A percentile compares a stretch with the other conserved stretches of the same genome.
Evolutionary conservation across 2,113 vertebrate genomes (phyloP).

Genomic region (Podilymbus podiceps): DNA sequence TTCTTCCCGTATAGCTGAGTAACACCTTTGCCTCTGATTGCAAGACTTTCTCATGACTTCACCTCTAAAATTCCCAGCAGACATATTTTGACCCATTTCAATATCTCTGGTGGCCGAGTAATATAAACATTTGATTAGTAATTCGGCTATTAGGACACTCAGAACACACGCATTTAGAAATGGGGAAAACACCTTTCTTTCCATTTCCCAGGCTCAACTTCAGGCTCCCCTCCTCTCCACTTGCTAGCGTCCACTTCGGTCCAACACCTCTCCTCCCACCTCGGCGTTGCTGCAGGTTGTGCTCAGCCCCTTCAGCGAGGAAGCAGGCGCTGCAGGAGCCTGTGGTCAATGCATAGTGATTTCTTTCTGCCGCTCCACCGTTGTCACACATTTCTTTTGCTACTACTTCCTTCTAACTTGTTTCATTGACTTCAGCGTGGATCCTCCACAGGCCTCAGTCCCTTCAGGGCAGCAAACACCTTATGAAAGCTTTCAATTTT

Average conservation of each 20-base stretch:
- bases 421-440: background rate
- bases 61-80: background rate
- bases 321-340: background rate
- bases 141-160: background rate
- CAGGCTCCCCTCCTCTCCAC: background rate
- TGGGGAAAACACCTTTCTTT: background rate
- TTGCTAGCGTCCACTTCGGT: background rate
- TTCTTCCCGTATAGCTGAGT: background rate
- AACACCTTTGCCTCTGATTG: background rate
- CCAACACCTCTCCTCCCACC: background rate
- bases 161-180: background rate
- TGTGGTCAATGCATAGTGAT: background rate
- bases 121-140: background rate
- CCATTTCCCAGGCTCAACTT: background rate
- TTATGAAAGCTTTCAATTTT: background rate
- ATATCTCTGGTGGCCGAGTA: background rate
- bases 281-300: background rate
- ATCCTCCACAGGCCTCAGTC: background rate
- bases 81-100: background rate
- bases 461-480: background rate
- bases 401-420: background rate
- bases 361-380: background rate
- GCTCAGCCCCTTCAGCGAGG: background rate
- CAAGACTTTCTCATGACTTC: background rate
- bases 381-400: background rate